phyloP scores from a whole-genome alignment of 2,888 invertebrate genomes.

The Rhamnusium bicolor region DNA sequence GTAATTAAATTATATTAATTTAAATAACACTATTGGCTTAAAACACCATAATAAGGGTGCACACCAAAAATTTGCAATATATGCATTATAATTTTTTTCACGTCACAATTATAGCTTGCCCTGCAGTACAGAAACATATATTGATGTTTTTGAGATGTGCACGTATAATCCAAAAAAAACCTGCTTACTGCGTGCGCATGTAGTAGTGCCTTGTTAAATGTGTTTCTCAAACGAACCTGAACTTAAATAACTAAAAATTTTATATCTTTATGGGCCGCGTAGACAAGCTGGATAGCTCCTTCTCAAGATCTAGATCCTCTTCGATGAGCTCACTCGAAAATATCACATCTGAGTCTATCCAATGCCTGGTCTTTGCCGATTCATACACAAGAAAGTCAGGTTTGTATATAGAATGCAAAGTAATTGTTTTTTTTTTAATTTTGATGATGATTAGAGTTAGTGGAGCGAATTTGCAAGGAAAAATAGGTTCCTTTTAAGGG shows the following conservation, averaged over 20 bases:
- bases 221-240: neutral
- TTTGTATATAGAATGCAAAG: conserved; percentile 70
- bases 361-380: conserved; percentile 96
- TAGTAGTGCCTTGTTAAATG: conserved; percentile 10
- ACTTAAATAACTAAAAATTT: conserved; percentile 53
- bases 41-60: conserved; percentile 1
- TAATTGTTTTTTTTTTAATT: too few relatives aligned
- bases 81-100: neutral
- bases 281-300: conserved; percentile 98
- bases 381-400: conserved; percentile 96
- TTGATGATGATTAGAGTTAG: too few relatives aligned
- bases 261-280: conserved; percentile 79
- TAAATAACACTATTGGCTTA: conserved; percentile 29
- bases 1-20: conserved; percentile 24
- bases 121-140: neutral
- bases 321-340: conserved; percentile 98
- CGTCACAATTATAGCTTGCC: neutral
- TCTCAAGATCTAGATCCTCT: conserved; percentile 96
- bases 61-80: conserved; percentile 4
- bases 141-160: neutral
- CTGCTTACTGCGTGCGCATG: conserved; percentile 46
- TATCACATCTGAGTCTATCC: conserved; percentile 95
- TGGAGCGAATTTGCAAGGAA: too few relatives aligned
- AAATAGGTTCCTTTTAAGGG: too few relatives aligned
- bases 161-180: neutral